Evolutionary conservation across 2,888 invertebrate species (phyloP), one percentile per base, ranked within the genome.

Genomic region (Agrilus cyanescens): DNA sequence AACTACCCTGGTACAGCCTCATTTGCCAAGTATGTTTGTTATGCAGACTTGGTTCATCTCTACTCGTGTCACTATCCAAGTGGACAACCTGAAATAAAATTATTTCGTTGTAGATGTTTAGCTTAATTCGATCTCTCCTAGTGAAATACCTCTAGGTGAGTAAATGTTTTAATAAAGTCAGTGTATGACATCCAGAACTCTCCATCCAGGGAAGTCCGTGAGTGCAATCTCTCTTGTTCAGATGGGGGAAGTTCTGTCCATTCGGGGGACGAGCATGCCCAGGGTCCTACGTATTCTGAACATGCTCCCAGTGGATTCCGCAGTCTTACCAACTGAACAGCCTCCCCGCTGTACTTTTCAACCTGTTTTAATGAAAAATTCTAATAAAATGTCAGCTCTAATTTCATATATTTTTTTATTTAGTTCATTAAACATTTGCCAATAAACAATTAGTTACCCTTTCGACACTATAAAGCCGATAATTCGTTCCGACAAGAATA

Each of bases 1-100:
- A 91, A 20, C 80, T 78, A 1, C 89, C 88, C 59, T 89, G 87
- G 60, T 84, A 86, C 60, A 88, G 76, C 56, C 83, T 77, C 78
- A 89, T 85, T 61, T 86, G 85, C 91, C 91, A 93, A 35, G 85
- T 83, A 52, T 79, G 80, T 50, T 85, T 82, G 51, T 78, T 76
- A 50, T 80, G 76, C 32, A 91, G 69, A 13, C 84, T 82, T 0
- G 84, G 79, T 59, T 93, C 93, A 52, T 88, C 87, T 56, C 83
- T 73, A 52, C 86, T 84, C 3, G 89, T 90, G 57, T 93, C 90
- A 18, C 78, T 81, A 59, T 90, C 91, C 49, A 93, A 69, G 62
- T 91, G 88, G 2, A 90, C 83, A 3, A 25, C 25, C 25, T 25
- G 25, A 25, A 25, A 25, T 25, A 25, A 25, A n/a, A n/a, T n/a